Evolutionary conservation across 2,888 invertebrate species (phyloP), one percentile per base, ranked within the genome.

Genomic region (Metacarcinus magister): DNA sequence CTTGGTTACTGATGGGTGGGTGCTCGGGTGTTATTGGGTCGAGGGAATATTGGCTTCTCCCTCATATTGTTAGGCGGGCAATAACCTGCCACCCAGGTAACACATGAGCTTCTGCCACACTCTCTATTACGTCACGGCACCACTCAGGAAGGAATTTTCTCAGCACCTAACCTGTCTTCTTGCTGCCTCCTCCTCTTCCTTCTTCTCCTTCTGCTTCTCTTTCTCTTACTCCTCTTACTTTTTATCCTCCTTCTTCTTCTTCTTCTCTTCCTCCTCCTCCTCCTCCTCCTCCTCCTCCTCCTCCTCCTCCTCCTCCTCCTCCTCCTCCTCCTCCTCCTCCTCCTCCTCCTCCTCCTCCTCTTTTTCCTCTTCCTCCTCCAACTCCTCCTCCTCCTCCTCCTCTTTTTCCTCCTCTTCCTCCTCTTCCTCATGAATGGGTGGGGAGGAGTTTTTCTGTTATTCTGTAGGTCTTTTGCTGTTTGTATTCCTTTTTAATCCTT

Each of bases 341-440:
- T 19, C 16, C 19, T 91, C 43, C 23, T 43, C 5, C 23, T 43
- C 91, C 13, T n/a, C 23, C 39, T 93, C 67, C 19, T 16, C 13
- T n/a, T 28, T 39, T 32, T 67, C 32, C 39, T 48, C 32, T 28
- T n/a, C 46, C 10, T 28, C 28, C 75, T 75, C 28, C 28, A 4
- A 4, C 93, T 93, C 93, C 93, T 93, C 60, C 32, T 46, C 32
- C n/a, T 82, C 82, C 32, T 32, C 10, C 28, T 32, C 28, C 75
- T 75, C 67, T 67, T 19, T 19, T 67, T 19, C 19, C 28, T 75
- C 75, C 10, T 10, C 28, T 32, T 93, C 93, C 32, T 60, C 54
- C 54, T 93, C 67, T 67, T 43, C 43, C 67, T 93, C 93, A 48
- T n/a, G n/a, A n/a, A n/a, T n/a, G n/a, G n/a, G n/a, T n/a, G n/a